Base-by-base conservation (phyloP, 2,113 vertebrate species). In the Hypanus sabinus region DNA sequence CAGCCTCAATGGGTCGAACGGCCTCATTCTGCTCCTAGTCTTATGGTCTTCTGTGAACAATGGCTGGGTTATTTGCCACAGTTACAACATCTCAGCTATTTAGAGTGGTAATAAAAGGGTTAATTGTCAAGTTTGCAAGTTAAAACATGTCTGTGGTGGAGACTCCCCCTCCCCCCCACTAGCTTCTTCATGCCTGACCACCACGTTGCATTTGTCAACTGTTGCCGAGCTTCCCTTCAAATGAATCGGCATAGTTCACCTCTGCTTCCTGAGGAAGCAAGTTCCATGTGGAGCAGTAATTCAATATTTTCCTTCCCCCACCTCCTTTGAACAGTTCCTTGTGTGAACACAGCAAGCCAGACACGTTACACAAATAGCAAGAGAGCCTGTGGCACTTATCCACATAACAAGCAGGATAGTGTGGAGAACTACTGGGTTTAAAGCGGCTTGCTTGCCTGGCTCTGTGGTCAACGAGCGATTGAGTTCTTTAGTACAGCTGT, bases 291-390 rank as follows among this genome's bases (percentile, higher is more conserved):
- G 30, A 88, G 57, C 57, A 57, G 30, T 88, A 62, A 88, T 38
- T 22, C 90, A 93, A 73, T 36, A 73, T 73, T 93, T 93, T 70
- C 90, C 62, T 71, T 24, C 68, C 36, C 88, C 68, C 10, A 9
- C 90, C 36, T 27, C n/a, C 85, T 93, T 93, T 71, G 46, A 93
- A 93, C 36, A 93, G 65, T 68, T 71, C 90, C 90, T 71, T 93
- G 33, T 73, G 65, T 88, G 57, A 65, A 27, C 12, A 33, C 30
- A 33, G 22, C n/a, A 46, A 20, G 71, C 38, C 65, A 36, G 22
- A 33, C 36, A 12, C 70, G 36, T 36, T 70, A 93, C 36, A 12
- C 22, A 93, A 93, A 93, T 27, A 93, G 90, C 90, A 38, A 18
- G 10, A 27, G 90, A 12, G 33, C 36, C 36, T 38, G 65, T 46